Evolutionary conservation across 2,113 vertebrate genomes (phyloP).

Genomic region (Coreoperca whiteheadi): DNA sequence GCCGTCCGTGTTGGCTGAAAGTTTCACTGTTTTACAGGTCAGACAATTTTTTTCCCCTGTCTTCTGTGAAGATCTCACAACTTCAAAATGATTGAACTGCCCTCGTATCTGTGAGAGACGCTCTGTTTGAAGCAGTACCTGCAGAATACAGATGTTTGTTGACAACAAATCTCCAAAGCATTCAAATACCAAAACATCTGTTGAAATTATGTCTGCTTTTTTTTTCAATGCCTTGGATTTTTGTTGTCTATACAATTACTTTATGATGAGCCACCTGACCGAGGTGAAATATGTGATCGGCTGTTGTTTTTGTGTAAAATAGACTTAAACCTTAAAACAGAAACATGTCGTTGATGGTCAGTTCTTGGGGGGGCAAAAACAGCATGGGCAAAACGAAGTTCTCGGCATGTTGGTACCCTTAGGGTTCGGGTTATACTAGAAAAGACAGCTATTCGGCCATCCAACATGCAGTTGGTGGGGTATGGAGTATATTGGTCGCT

Average conservation of each 20-base stretch:
- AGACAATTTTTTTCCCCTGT: not conserved
- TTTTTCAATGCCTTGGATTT: not conserved
- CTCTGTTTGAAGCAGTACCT: conserved; percentile 24
- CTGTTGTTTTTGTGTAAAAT: not conserved
- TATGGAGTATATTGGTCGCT: not conserved
- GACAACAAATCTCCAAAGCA: not conserved
- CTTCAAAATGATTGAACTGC: conserved; percentile 25
- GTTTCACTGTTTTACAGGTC: conserved; percentile 39
- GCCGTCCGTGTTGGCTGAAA: conserved; percentile 27
- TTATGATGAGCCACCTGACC: not conserved
- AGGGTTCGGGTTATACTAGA: no score
- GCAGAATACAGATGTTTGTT: conserved; percentile 43
- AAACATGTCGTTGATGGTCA: not conserved
- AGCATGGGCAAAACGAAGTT: no score
- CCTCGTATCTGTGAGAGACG: conserved; percentile 25
- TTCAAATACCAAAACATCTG: conserved; percentile 3
- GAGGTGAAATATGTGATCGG: not conserved
- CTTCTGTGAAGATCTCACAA: conserved; percentile 15
- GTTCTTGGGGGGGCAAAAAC: not conserved
- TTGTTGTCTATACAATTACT: not conserved
- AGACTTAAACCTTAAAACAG: not conserved
- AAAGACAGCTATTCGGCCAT: not conserved
- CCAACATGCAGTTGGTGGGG: not conserved
- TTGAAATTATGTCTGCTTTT: not conserved
- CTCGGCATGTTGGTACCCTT: not conserved